Evolutionary conservation across 2,797 vertebrate genomes (phyloP).

Genomic region (Eulemur coronatus): DNA sequence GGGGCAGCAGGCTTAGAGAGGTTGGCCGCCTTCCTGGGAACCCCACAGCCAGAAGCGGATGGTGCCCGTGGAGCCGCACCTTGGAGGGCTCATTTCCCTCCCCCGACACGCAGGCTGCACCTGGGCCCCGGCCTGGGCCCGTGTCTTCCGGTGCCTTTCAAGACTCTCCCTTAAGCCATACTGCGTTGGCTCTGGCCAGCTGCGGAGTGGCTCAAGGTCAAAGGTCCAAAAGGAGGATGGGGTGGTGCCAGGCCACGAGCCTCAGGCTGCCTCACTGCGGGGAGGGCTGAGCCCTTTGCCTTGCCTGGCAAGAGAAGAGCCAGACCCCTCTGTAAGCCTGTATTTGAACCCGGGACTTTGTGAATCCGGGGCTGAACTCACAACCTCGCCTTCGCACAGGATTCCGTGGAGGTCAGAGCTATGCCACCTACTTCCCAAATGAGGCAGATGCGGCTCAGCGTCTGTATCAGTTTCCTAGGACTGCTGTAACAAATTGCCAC

Average conservation of each 20-base stretch:
- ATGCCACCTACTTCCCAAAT: neutral
- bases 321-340: neutral
- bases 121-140: neutral
- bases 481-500: neutral
- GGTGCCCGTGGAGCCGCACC: neutral
- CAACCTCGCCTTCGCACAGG: neutral
- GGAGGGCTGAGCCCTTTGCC: neutral
- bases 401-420: neutral
- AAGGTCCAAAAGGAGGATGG: neutral
- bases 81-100: neutral
- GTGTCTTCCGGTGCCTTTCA: neutral
- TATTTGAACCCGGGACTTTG: neutral
- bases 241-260: neutral
- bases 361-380: neutral
- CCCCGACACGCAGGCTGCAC: neutral
- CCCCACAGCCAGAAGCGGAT: neutral
- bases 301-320: rapidly evolving
- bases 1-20: neutral
- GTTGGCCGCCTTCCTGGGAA: neutral
- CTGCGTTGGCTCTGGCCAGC: neutral
- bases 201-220: neutral
- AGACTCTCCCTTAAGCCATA: conserved; percentile 34
- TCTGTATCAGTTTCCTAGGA: neutral
- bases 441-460: rapidly evolving
- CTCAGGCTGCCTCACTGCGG: neutral